Conservation (phyloP, 2,113 vertebrate genomes). For the Podarcis raffonei region DNA sequence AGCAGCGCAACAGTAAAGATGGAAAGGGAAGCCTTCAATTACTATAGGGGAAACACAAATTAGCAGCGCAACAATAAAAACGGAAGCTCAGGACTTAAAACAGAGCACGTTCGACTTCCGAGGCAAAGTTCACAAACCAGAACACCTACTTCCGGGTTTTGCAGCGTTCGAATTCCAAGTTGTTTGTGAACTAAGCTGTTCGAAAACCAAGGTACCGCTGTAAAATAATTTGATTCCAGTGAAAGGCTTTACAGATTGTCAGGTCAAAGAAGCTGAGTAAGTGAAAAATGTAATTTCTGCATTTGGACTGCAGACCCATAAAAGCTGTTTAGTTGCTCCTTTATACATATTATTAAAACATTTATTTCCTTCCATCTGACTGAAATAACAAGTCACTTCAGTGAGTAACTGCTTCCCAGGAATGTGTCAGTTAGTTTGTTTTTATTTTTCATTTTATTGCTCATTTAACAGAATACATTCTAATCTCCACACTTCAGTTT, state of each 20-base stretch:
- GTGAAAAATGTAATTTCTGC: neutral
- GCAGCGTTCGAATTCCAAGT: no score
- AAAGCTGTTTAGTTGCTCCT: constrained; percentile 25
- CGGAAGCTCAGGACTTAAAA: no score
- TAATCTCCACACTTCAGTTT: constrained; percentile 63
- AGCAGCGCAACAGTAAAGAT: no score
- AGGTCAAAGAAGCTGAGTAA: neutral
- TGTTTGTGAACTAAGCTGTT: no score
- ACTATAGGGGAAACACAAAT: no score
- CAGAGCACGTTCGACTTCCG: no score
- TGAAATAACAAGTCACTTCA: constrained; percentile 46
- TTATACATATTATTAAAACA: constrained; percentile 38
- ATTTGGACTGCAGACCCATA: constrained; percentile 3
- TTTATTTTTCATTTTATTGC: constrained; percentile 39
- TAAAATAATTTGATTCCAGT: neutral
- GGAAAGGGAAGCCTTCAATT: no score
- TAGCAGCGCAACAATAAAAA: no score
- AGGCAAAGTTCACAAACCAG: no score
- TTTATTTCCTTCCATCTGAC: constrained; percentile 42
- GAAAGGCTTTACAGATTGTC: neutral
- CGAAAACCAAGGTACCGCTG: no score
- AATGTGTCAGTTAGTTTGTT: constrained; percentile 41
- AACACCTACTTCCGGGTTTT: no score
- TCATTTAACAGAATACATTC: constrained; percentile 62
- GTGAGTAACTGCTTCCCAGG: constrained; percentile 42